Evolutionary conservation across 2,888 invertebrate genomes (phyloP).

Genomic region (Mechanitis messenoides): DNA sequence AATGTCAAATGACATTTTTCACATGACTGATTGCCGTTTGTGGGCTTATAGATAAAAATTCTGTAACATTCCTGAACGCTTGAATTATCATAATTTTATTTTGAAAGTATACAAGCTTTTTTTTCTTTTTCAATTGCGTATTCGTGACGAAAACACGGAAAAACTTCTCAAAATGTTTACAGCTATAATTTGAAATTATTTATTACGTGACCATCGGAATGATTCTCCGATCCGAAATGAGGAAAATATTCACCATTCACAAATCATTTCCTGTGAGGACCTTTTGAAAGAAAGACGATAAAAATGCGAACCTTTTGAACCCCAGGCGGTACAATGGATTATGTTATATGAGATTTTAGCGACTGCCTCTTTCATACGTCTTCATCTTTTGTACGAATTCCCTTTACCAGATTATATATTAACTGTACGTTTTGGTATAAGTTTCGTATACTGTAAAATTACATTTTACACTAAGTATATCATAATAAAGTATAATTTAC

Average conservation of each 20-base stretch:
- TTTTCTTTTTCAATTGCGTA: slow-evolving; percentile 3
- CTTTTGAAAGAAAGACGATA: slow-evolving; percentile 29
- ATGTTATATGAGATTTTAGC: slow-evolving; percentile 7
- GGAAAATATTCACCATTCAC: slow-evolving; percentile 29
- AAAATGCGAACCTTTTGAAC: slow-evolving; percentile 26
- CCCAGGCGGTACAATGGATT: slow-evolving; percentile 12
- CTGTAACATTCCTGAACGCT: too few species aligned
- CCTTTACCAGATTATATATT: slow-evolving; percentile 4
- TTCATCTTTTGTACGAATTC: slow-evolving; percentile 8
- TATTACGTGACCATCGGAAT: slow-evolving; percentile 34
- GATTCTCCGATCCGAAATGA: slow-evolving; percentile 23
- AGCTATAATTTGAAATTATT: slow-evolving; percentile 33
- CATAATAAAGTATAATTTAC: too few species aligned
- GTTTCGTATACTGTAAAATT: neutral
- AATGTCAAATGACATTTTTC: too few species aligned
- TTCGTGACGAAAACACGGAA: slow-evolving; percentile 13
- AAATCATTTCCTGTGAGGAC: slow-evolving; percentile 32
- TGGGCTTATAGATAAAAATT: too few species aligned
- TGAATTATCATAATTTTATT: too few species aligned
- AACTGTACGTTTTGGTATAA: neutral
- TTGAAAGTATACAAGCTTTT: too few species aligned
- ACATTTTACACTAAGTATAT: too few species aligned
- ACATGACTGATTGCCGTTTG: too few species aligned
- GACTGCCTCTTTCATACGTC: slow-evolving; percentile 8
- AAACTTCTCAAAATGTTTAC: slow-evolving; percentile 19